These are phyloP conservation scores for Rhinolophus ferrumequinum DNA, from an alignment of 2,113 vertebrate genomes.

Conservation along the genomic window DNA sequence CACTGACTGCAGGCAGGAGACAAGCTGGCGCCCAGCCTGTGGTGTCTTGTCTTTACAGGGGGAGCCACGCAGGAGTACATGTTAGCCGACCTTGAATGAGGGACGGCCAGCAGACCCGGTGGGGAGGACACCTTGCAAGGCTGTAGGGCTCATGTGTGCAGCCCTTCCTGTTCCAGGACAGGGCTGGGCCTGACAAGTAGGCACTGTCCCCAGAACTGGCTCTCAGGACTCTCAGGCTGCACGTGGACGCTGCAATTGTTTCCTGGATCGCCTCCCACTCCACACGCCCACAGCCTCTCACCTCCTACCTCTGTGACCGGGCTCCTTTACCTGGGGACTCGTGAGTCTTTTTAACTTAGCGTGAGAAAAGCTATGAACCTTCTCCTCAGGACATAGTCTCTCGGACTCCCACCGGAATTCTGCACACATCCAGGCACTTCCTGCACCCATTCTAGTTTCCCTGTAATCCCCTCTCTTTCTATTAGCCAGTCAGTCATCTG, in stretches of 20 bases:
- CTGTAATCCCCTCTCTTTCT: background rate
- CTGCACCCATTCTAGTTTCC: background rate
- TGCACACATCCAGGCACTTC: background rate
- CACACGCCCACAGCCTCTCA: background rate
- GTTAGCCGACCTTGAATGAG: slow-evolving; percentile 15
- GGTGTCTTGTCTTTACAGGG: slow-evolving; percentile 49
- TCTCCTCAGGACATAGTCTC: background rate
- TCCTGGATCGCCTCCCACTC: background rate
- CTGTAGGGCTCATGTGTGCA: accelerated
- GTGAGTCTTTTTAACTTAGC: no score
- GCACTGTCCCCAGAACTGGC: background rate
- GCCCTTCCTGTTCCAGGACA: background rate
- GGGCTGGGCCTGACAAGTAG: background rate
- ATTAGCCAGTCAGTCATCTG: background rate
- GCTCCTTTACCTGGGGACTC: background rate
- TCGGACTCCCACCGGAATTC: background rate
- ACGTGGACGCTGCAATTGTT: background rate
- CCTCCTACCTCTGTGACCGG: background rate
- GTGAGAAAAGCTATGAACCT: background rate
- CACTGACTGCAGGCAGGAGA: no score
- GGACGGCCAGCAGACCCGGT: background rate
- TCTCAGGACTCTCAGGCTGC: background rate
- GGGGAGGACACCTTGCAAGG: background rate
- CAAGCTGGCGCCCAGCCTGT: no score
- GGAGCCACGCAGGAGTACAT: slow-evolving; percentile 40